These are phyloP conservation scores for Ceratina japonica DNA, from an alignment of 1,140 invertebrate genomes.

Conservation along the genomic window DNA sequence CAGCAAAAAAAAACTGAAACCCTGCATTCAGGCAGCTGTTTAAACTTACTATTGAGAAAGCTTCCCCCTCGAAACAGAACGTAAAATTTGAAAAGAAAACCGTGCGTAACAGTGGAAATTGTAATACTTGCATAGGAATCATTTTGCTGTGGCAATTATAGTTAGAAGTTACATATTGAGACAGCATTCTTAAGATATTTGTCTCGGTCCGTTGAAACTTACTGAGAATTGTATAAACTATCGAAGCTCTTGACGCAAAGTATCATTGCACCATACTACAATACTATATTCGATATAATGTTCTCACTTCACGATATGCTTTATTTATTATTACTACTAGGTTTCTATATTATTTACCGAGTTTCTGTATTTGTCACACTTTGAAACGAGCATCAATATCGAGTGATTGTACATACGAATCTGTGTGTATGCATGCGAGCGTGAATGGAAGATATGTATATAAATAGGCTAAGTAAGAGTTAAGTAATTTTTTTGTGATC, in stretches of 20 bases:
- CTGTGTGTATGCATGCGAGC: constrained; percentile 24
- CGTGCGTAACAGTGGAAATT: constrained; percentile 5
- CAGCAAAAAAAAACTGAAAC: constrained; percentile 44
- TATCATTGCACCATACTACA: constrained; percentile 21
- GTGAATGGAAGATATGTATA: constrained; percentile 38
- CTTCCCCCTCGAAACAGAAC: constrained; percentile 20
- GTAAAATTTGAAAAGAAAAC: neutral
- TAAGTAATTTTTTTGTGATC: constrained; percentile 45
- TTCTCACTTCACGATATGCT: constrained; percentile 20
- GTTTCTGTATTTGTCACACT: constrained; percentile 41
- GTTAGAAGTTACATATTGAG: constrained; percentile 32
- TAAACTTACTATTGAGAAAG: constrained; percentile 26
- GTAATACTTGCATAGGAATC: constrained; percentile 9
- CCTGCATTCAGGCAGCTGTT: constrained; percentile 36
- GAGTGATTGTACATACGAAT: constrained; percentile 10
- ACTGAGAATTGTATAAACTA: constrained; percentile 28
- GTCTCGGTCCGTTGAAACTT: constrained; percentile 35
- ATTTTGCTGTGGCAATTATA: constrained; percentile 14
- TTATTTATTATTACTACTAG: constrained; percentile 54
- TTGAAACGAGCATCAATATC: constrained; percentile 33
- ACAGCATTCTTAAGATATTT: constrained; percentile 7
- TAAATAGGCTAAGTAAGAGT: constrained; percentile 40
- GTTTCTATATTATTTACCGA: constrained; percentile 26
- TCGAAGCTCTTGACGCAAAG: constrained; percentile 29
- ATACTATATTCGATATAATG: constrained; percentile 31